Evolutionary conservation across 2,797 vertebrate species (phyloP), one percentile per base, ranked within the genome.

Genomic region (Neopelma chrysocephalum): DNA sequence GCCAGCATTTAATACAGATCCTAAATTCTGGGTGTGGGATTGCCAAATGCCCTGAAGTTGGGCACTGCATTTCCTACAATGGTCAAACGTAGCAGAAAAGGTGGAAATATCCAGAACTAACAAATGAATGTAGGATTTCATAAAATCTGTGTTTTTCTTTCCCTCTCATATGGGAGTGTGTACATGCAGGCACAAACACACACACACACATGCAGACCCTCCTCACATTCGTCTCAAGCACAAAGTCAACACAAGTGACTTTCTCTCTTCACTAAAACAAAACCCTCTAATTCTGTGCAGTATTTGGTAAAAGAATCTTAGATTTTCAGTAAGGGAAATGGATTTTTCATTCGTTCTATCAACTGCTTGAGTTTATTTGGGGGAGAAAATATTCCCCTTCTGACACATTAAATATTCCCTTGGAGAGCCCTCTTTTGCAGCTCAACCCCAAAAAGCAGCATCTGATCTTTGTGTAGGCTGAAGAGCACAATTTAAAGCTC

Each of bases 161-260:
- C 18, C 40, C 45, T 70, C 18, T 38, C 18, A 20, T 1, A 56
- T 11, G 11, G 45, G 22, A 0, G 1, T 31, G n/a, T 5, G 31
- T 13, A 21, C 36, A 6, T 3, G 21, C 32, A 65, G 81, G 69
- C 54, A 86, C 60, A 58, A 16, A 86, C 31, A 60, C 45, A 40
- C 21, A 66, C 12, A 12, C 12, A 11, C 3, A 7, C 29, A 18
- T 0, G 6, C 36, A 66, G 34, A 22, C 18, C n/a, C 18, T 75
- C 42, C 21, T 50, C 42, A 31, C 0, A 0, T 25, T 68, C 0
- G 0, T 32, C 68, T 48, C 69, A 45, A 69, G 70, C 26, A 31
- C 51, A 61, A 31, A 65, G 50, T 7, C 61, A 69, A 69, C 42
- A 70, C 23, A 64, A 81, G 20, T 0, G 1, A 21, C 25, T 36